These are phyloP conservation scores for Cettia cetti DNA, from an alignment of 2,113 vertebrate species.

Conservation along the genomic window DNA sequence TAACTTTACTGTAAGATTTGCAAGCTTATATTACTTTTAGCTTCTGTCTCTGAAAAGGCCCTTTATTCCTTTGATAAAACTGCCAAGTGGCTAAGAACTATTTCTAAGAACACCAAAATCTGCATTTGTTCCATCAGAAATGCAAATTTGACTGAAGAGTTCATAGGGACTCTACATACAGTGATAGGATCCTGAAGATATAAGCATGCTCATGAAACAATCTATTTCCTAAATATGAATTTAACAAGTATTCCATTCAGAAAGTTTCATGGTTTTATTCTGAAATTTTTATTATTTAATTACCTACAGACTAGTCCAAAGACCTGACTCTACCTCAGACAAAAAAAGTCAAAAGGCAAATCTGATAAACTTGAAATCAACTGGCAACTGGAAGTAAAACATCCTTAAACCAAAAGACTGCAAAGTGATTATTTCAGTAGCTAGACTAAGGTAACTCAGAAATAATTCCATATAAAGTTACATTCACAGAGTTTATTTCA, in stretches of 20 bases:
- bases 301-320: background rate
- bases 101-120: background rate
- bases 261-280: background rate
- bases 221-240: background rate
- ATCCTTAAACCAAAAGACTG: background rate
- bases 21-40: background rate
- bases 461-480: background rate
- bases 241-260: background rate
- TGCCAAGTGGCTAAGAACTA: background rate
- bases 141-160: background rate
- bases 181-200: background rate
- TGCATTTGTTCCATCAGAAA: background rate
- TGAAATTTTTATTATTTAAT: background rate
- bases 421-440: background rate
- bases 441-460: background rate
- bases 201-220: background rate
- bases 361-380: background rate
- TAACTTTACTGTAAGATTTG: background rate
- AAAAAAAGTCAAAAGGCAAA: background rate
- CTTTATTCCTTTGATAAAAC: background rate
- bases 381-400: background rate
- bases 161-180: background rate
- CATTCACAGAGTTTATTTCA: background rate
- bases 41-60: background rate
- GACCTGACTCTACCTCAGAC: background rate